Percentiles rank a stretch among this genome's conserved stretches.
Conservation (phyloP, 2,797 vertebrate species). For the Falco novaeseelandiae region DNA sequence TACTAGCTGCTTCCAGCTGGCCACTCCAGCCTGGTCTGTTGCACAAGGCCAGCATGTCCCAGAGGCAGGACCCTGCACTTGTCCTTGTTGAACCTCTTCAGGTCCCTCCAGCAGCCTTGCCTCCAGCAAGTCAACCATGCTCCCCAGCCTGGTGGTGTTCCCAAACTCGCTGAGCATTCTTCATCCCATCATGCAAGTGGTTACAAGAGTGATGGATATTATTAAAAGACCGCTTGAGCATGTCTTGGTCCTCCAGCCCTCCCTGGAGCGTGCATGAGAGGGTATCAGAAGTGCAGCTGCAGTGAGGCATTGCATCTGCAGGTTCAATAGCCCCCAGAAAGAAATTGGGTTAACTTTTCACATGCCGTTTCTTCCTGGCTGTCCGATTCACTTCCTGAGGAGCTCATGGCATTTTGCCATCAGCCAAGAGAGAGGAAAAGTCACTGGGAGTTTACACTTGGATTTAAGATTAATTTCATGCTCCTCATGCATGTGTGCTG, state of each 20-base stretch:
- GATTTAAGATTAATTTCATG: not conserved
- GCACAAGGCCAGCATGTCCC: not conserved
- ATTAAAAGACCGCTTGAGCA: not conserved
- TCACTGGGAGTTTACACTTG: rapidly evolving
- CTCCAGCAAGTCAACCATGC: not conserved
- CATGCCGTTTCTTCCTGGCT: not conserved
- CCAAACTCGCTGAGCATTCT: not conserved
- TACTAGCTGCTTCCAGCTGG: not conserved
- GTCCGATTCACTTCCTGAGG: rapidly evolving
- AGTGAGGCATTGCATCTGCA: not conserved
- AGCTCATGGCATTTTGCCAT: not conserved
- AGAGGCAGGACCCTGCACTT: not conserved
- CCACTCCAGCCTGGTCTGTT: not conserved
- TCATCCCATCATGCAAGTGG: not conserved
- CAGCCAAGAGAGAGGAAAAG: not conserved
- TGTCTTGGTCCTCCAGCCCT: not conserved
- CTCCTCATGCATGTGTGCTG: not conserved
- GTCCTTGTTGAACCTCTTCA: not conserved
- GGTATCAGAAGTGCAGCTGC: not conserved
- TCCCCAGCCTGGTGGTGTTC: not conserved
- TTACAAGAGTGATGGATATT: not conserved
- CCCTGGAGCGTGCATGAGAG: not conserved
- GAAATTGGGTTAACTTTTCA: not conserved
- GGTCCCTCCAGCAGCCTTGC: not conserved
- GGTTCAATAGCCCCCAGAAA: not conserved